Base-by-base conservation (phyloP, 2,888 invertebrate species). In the Anodontia alba region DNA sequence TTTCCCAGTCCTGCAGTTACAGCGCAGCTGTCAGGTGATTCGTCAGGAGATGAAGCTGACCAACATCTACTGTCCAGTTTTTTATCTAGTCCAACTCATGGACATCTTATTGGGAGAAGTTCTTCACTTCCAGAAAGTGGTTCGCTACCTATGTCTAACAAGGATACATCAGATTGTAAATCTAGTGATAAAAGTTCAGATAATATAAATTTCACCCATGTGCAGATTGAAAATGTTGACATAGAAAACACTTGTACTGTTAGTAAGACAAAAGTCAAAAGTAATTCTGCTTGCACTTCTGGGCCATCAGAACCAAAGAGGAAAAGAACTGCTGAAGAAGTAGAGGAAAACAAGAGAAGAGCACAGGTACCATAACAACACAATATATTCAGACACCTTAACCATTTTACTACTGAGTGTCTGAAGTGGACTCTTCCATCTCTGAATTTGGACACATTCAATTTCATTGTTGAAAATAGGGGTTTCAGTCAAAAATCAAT, bases 311-410 rank as follows among this genome's bases (percentile, higher is more conserved):
- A 76, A 54, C 66, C 33, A 15, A 87, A 78, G 71, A 88, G 82
- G 81, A 89, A 87, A 72, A 83, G 91, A 80, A 86, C 88, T 43
- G 76, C 83, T 43, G 89, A 87, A 54, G 91, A 91, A 71, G 88
- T 91, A 33, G 84, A 83, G 68, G 86, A 89, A 71, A 85, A 75
- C 38, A 84, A 54, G 36, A 84, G 73, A 69, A 69, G 73, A 67
- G 84, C 84, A 54, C 75, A 80, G 81, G 84, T 84, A 51, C 23
- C 12, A 12, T 38, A 38, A n/a, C n/a, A n/a, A n/a, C n/a, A n/a
- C 51, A 57, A n/a, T n/a, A n/a, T n/a, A n/a, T n/a, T n/a, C 23
- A 23, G 8, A n/a, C 26, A 43, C 43, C 43, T 43, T 43, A 43
- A 12, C n/a, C n/a, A n/a, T n/a, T 12, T 43, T 17, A 17, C n/a